Evolutionary conservation across 2,797 vertebrate species (phyloP), one percentile per base, ranked within the genome.

Genomic region (Melanotaenia parkinsoni): DNA sequence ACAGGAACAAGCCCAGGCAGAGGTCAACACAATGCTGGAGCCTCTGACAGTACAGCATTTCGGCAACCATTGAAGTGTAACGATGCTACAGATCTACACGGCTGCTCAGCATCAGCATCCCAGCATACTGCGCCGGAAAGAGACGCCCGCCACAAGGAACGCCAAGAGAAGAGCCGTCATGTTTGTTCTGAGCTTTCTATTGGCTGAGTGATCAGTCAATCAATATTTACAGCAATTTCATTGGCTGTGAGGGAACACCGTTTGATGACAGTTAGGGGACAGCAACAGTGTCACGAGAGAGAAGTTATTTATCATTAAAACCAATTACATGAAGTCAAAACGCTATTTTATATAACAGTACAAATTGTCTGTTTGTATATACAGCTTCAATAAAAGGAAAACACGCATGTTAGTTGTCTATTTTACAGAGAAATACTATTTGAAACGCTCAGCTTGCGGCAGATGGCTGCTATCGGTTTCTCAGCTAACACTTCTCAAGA

Each of bases 91-190:
- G 67, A 71, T 79, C 67, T 28, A 35, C 47, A 68, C 62, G 51
- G 60, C 50, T 84, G 58, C 84, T 85, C 88, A 90, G 83, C 87
- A 92, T 92, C 91, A 88, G 90, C 93, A 94, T 87, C 89, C 78
- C 83, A 83, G 82, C 85, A 66, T 63, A 89, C 88, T 92, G 91
- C 91, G 88, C 92, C 92, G 92, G 85, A 93, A 92, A 93, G 79
- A 86, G 89, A 91, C 72, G 76, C 72, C 74, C 20, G 71, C 80
- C 65, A 80, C 59, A 76, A 74, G 67, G 63, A 80, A 65, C 24
- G 66, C 71, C 57, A 77, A 54, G 38, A 56, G 58, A 56, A 57
- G 63, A 59, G 79, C 65, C 76, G 70, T 78, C 47, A 71, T 57
- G 56, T 54, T 62, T 57, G 67, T 67, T 26, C 56, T 4, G 45